Conservation (phyloP, 2,113 vertebrate species). For the Thunnus maccoyii region DNA sequence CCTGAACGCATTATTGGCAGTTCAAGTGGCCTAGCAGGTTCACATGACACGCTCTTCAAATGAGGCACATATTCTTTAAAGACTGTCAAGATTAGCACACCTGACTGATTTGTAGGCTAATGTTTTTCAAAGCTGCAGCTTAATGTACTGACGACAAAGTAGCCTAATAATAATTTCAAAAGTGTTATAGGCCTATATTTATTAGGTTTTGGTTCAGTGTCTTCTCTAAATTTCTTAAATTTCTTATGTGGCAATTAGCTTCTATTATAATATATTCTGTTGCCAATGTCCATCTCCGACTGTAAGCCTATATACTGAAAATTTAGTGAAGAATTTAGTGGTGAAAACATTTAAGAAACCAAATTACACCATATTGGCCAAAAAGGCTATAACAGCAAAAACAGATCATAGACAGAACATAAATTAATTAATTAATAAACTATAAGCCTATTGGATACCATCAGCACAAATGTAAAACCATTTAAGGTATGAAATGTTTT, state of each 20-base stretch:
- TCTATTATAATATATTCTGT: too few relatives aligned
- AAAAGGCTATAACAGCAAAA: not conserved
- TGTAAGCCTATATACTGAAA: too few relatives aligned
- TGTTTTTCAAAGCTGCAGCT: not conserved
- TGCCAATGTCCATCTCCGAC: too few relatives aligned
- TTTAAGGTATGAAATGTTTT: too few relatives aligned
- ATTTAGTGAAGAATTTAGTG: not conserved
- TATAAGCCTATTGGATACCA: too few relatives aligned
- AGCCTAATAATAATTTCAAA: not conserved
- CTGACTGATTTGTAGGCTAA: too few relatives aligned
- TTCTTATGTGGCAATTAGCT: too few relatives aligned
- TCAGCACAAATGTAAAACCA: too few relatives aligned
- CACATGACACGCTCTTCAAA: not conserved
- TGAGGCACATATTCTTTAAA: not conserved
- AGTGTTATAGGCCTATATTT: not conserved
- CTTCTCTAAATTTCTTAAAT: too few relatives aligned
- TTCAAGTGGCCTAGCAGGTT: slow-evolving; percentile 52
- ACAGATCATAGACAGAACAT: too few relatives aligned
- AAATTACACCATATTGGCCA: not conserved
- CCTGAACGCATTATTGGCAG: not conserved
- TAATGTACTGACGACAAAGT: not conserved
- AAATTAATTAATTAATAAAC: too few relatives aligned
- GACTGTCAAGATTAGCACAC: too few relatives aligned
- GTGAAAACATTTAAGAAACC: not conserved
- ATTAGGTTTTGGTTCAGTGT: not conserved